Conservation (phyloP, 2,113 vertebrate genomes). For the Spheniscus mendiculus region DNA sequence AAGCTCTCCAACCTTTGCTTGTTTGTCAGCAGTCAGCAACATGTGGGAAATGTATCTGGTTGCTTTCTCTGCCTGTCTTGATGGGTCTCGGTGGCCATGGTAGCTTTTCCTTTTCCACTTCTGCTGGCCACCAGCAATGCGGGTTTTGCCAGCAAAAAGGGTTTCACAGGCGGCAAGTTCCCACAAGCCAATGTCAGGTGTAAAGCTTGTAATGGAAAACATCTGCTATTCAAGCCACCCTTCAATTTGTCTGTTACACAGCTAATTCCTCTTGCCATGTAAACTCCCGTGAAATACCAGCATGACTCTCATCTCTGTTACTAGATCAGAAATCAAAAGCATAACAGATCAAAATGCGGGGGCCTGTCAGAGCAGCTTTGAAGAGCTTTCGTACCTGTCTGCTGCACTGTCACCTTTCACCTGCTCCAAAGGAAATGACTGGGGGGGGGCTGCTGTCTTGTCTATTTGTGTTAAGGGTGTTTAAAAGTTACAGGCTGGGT, state of each 20-base stretch:
- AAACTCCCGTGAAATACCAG: neutral
- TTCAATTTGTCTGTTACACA: neutral
- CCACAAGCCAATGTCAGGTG: neutral
- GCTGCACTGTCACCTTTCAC: neutral
- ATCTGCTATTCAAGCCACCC: neutral
- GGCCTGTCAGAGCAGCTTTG: conserved; percentile 25
- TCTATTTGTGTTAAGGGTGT: neutral
- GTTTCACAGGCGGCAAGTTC: neutral
- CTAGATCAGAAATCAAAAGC: conserved; percentile 50
- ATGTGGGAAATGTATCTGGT: fast-evolving
- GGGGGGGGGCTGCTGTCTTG: neutral
- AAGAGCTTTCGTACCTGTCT: neutral
- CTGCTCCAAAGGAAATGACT: neutral
- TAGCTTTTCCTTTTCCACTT: neutral
- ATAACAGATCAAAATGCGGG: neutral
- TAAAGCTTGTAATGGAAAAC: neutral
- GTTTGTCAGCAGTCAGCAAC: neutral
- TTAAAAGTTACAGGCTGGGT: neutral
- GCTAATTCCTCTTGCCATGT: neutral
- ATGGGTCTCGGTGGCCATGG: neutral
- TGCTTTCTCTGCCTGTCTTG: neutral
- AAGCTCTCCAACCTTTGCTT: neutral
- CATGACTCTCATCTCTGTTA: neutral
- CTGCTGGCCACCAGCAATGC: neutral
- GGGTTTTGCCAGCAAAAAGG: neutral